Percentiles rank a stretch among this genome's conserved stretches.
phyloP scores from a whole-genome alignment of 2,797 vertebrate genomes.

The Sebastolobus altivelis region DNA sequence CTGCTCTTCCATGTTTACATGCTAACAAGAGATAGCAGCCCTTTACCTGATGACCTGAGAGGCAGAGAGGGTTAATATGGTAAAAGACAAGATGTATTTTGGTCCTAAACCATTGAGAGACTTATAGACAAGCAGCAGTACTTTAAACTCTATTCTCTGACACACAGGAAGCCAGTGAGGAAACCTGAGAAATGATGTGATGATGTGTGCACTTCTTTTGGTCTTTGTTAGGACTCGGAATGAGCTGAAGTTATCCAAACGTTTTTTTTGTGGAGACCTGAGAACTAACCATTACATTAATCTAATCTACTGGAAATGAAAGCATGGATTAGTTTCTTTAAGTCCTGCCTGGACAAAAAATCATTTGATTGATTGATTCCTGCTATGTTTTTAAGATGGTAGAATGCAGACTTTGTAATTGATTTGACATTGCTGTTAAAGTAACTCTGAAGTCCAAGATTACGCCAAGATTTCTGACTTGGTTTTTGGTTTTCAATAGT shows the following conservation, averaged over 20 bases:
- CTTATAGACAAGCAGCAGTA: neutral
- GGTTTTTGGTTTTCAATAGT: neutral
- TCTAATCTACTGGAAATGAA: no score
- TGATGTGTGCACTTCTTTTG: neutral
- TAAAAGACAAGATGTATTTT: neutral
- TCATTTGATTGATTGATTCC: conserved; percentile 1
- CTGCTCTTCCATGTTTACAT: no score
- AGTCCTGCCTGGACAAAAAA: neutral
- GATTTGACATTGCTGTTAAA: neutral
- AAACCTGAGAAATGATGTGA: neutral
- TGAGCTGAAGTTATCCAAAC: neutral
- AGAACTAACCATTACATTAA: neutral
- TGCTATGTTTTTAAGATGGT: neutral
- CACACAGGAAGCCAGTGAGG: neutral
- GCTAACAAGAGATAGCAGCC: no score
- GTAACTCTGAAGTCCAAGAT: neutral
- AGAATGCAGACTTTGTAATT: neutral
- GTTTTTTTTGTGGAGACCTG: neutral
- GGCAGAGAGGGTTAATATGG: neutral
- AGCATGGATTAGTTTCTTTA: neutral
- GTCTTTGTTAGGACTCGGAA: neutral
- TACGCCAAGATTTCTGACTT: neutral
- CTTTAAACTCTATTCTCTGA: neutral
- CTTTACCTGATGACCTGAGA: neutral
- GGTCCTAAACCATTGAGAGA: neutral